Base-by-base conservation (phyloP, 1,140 invertebrate species). In the Tenebrio molitor region DNA sequence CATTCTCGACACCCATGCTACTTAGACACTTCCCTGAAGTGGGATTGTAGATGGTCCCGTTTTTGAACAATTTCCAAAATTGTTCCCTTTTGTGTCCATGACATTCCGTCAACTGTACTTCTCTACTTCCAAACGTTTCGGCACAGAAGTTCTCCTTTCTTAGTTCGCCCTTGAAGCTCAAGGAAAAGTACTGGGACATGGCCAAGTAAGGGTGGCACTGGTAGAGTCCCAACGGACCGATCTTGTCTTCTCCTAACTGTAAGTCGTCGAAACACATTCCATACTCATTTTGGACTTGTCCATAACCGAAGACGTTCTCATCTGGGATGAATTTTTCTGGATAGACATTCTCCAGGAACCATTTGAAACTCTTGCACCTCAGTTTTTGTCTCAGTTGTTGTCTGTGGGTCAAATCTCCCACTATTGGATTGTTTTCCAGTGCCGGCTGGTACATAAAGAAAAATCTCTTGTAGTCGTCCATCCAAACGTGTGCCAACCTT, bases 401-500 rank as follows among this genome's bases (percentile, higher is more conserved):
- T 4, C 94, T 85, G 76, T 91, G 89, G 0, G 87, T 89, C 12
- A 95, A 86, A 85, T 95, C 91, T 14, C 92, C 93, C 58, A 92
- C 85, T 7, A 83, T 73, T 12, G 83, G 77, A 70, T 87, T 84
- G 53, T 85, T 87, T 76, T 80, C 75, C 65, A 79, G 74, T 19
- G 63, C 64, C 6, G 79, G 78, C 72, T 82, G 80, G 65, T 83
- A 76, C 79, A 82, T 79, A 69, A 82, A 84, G 73, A 83, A 84
- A 15, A 83, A 74, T 12, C 81, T 42, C 41, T 81, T 83, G 58
- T 96, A 97, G 46, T 95, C 93, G 81, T 98, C 97, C 96, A 99
- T 98, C 97, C 97, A 99, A 1, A 98, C 96, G 79, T 96, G 89
- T 0, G 95, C 96, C 81, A 96, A 88, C 67, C 97, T 87, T 5